These are phyloP conservation scores for Drosophila bunnanda DNA, from an alignment of 2,888 invertebrate genomes.

Conservation along the genomic window DNA sequence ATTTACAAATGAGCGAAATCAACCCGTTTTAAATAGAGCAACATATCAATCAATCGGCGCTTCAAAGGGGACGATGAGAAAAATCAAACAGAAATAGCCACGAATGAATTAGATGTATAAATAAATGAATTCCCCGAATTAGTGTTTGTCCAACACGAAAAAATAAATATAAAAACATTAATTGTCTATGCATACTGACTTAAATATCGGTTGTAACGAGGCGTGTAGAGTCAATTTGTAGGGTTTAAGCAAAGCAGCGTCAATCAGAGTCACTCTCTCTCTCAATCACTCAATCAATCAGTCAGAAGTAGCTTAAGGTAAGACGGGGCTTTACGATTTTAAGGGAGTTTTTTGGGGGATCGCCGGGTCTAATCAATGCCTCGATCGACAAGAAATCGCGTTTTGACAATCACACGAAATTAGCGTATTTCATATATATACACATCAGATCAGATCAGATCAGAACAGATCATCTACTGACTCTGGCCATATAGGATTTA, in stretches of 20 bases:
- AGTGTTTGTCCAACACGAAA: conserved; percentile 7
- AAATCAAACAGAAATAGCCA: conserved; percentile 23
- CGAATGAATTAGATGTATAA: conserved; percentile 28
- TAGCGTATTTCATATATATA: conserved; percentile 75
- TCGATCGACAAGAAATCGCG: conserved; percentile 84
- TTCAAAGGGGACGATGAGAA: conserved; percentile 18
- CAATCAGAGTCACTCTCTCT: conserved; percentile 42
- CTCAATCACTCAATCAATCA: conserved; percentile 19
- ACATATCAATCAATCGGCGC: conserved; percentile 64
- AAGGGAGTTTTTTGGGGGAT: conserved; percentile 49
- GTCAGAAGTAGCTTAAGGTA: conserved; percentile 6
- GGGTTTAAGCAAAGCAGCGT: conserved; percentile 37
- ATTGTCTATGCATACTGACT: conserved; percentile 41
- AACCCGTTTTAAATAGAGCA: conserved; percentile 59
- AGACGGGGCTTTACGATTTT: conserved; percentile 41
- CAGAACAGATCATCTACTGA: not conserved
- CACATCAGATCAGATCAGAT: conserved; percentile 29
- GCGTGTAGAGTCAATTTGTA: conserved; percentile 43
- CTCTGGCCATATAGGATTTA: conserved; percentile 44
- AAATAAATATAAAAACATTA: conserved; percentile 1
- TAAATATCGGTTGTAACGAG: conserved; percentile 23
- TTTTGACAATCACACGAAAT: conserved; percentile 85
- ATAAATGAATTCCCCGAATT: conserved; percentile 2
- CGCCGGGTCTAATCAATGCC: conserved; percentile 60
- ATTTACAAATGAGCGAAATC: conserved; percentile 69